These are phyloP conservation scores for Leucophenga montana DNA, from an alignment of 2,888 invertebrate genomes.

Conservation along the genomic window DNA sequence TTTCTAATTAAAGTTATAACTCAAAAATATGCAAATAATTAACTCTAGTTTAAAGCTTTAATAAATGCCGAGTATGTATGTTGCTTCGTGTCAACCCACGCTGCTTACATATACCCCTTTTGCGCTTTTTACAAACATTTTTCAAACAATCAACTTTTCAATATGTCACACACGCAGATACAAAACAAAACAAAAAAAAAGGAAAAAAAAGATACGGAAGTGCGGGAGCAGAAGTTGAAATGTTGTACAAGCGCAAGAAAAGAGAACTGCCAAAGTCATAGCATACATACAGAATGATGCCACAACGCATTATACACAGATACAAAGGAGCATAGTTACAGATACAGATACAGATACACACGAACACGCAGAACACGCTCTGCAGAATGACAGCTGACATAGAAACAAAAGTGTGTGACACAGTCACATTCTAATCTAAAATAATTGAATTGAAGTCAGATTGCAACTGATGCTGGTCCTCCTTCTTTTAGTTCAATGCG, in stretches of 20 bases:
- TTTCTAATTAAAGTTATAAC: conserved; percentile 2
- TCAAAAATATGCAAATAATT: neutral
- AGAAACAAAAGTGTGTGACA: conserved; percentile 61
- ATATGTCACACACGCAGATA: neutral
- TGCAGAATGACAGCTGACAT: conserved; percentile 62
- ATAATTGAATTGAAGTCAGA: conserved; percentile 67
- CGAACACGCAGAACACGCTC: conserved; percentile 54
- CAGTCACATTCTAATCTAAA: conserved; percentile 67
- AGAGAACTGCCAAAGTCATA: conserved; percentile 20
- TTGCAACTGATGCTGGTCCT: conserved; percentile 57
- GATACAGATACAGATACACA: conserved; percentile 40
- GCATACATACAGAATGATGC: conserved; percentile 22
- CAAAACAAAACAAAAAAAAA: neutral
- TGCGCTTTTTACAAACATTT: neutral
- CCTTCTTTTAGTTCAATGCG: too few relatives aligned
- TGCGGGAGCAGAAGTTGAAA: too few relatives aligned
- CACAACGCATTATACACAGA: neutral
- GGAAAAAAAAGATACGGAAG: too few relatives aligned
- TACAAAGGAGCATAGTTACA: conserved; percentile 33
- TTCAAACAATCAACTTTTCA: conserved; percentile 20
- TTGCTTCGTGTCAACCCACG: conserved; percentile 44
- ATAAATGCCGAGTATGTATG: conserved; percentile 52
- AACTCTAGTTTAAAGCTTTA: neutral
- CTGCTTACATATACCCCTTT: too few relatives aligned
- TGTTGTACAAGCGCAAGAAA: too few relatives aligned